Evolutionary conservation across 2,797 vertebrate species (phyloP).

Genomic region (Garrulus glandarius): DNA sequence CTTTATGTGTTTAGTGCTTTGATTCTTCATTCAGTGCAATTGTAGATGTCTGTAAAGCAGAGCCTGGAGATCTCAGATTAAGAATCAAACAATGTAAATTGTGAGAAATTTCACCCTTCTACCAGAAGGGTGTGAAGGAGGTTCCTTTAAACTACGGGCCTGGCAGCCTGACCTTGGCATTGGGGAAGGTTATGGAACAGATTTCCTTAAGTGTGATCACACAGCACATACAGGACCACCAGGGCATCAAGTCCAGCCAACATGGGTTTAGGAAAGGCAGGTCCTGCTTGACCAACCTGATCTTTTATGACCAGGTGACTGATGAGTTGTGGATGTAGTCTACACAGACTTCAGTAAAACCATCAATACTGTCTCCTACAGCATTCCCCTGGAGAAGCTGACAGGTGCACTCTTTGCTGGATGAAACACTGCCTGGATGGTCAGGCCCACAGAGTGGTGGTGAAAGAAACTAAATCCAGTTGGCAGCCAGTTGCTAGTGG

Average conservation of each 20-base stretch:
- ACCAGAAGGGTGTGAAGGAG: not conserved
- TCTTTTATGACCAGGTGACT: not conserved
- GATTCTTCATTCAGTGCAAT: not conserved
- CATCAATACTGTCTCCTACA: not conserved
- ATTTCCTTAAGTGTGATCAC: not conserved
- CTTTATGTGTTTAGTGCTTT: not conserved
- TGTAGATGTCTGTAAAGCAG: not conserved
- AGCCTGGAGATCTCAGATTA: not conserved
- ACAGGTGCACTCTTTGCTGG: not conserved
- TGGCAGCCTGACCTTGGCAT: not conserved
- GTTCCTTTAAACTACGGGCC: not conserved
- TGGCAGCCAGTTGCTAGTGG: fast-evolving
- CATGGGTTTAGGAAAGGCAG: not conserved
- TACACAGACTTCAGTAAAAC: not conserved
- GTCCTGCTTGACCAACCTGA: not conserved
- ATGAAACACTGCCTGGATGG: not conserved
- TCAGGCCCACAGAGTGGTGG: not conserved
- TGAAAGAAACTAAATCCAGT: not conserved
- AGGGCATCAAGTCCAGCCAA: not conserved
- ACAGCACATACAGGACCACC: not conserved
- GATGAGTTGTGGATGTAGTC: not conserved
- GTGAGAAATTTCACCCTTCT: not conserved
- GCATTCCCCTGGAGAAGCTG: not conserved
- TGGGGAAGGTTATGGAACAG: not conserved
- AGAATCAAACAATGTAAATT: not conserved